Base-by-base conservation (phyloP, 1,140 invertebrate species). In the Forficula auricularia region DNA sequence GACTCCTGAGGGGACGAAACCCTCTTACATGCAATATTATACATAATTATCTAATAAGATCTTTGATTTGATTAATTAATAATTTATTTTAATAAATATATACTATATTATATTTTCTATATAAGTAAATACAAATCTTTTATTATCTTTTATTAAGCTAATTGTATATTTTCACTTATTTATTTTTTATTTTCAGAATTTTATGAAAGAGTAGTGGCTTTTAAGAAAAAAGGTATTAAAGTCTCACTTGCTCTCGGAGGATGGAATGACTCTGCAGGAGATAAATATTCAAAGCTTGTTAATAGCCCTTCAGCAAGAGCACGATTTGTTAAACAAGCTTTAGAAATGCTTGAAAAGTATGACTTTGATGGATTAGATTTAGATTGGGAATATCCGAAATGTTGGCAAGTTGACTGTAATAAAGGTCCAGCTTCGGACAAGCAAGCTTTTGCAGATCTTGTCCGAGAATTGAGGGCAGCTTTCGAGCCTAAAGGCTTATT, bases 361-460 rank as follows among this genome's bases (percentile, higher is more conserved):
- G 61, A 64, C 13, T 76, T 75, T 47, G 68, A 75, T 47, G 73
- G 72, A 3, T 50, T 75, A 2, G 72, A 75, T 56, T 54, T 75
- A 8, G 73, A 77, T 45, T 77, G 73, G 73, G 74, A 77, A 46
- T 77, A 81, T 59, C 79, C 79, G 1, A 71, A 69, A 50, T 78
- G 77, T 49, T 77, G 72, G 67, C 73, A 78, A 64, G 80, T 82
- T 0, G 76, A 87, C 49, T 87, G 83, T 49, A 71, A 70, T 10
- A 80, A 77, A 55, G 82, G 82, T 0, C 74, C 79, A 0, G 64
- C 66, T 6, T 73, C 73, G 0, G 83, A 87, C 53, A 88, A 87
- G 57, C 58, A 74, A n/a, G 73, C 66, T 3, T 89, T 88, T 54
- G 66, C 73, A 1, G 60, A 60, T 34, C 65, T 84, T 4, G 73